These are phyloP conservation scores for Geotrypetes seraphini DNA, from an alignment of 2,797 vertebrate genomes.

Conservation along the genomic window DNA sequence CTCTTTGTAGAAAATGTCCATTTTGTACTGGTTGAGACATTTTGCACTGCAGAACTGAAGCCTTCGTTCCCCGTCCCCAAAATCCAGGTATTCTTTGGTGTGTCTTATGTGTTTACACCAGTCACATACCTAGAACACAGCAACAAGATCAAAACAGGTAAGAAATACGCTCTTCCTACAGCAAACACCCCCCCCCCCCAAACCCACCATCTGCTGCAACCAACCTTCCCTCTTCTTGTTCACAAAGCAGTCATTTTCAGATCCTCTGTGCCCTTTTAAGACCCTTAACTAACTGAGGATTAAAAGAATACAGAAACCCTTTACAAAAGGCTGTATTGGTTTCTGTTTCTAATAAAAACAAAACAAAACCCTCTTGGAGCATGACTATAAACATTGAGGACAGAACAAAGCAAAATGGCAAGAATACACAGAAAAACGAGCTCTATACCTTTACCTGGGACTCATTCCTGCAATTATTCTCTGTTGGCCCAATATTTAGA, in stretches of 20 bases:
- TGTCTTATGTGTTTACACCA: slow-evolving; percentile 99
- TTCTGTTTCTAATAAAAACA: too few relatives aligned
- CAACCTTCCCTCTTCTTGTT: slow-evolving; percentile 29
- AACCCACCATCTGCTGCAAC: too few relatives aligned
- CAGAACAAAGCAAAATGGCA: too few relatives aligned
- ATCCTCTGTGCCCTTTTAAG: slow-evolving; percentile 28
- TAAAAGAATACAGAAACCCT: too few relatives aligned
- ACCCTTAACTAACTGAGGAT: slow-evolving; percentile 8
- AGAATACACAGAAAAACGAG: too few relatives aligned
- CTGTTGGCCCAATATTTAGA: too few relatives aligned
- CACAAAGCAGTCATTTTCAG: slow-evolving; percentile 22
- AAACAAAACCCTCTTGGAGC: too few relatives aligned
- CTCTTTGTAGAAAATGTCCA: slow-evolving; percentile 99
- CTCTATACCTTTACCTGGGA: too few relatives aligned
- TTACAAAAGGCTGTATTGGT: too few relatives aligned
- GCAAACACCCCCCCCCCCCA: too few relatives aligned
- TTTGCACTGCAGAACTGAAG: slow-evolving; percentile 99
- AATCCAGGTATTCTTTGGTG: slow-evolving; percentile 99
- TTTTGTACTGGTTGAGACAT: slow-evolving; percentile 98
- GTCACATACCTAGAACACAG: slow-evolving; percentile 92
- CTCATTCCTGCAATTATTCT: too few relatives aligned
- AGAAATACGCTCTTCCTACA: slow-evolving; percentile 40
- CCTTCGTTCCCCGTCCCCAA: slow-evolving; percentile 92
- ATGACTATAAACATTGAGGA: too few relatives aligned
- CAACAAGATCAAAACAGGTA: slow-evolving; percentile 52